Evolutionary conservation across 2,113 vertebrate species (phyloP).

Genomic region (Brachyhypopomus occidentalis): DNA sequence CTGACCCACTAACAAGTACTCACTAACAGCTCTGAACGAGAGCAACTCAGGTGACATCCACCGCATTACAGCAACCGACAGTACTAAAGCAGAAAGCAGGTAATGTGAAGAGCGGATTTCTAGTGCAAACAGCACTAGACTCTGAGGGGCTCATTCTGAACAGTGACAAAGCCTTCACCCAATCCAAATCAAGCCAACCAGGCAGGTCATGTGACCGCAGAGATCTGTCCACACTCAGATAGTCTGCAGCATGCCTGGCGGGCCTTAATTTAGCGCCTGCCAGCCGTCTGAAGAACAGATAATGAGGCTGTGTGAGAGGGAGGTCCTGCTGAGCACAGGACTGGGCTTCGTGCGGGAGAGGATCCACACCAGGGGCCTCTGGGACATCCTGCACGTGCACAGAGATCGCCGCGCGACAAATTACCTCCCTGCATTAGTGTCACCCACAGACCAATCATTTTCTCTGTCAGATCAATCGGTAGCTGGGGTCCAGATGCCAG

Average conservation of each 20-base stretch:
- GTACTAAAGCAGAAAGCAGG: not conserved
- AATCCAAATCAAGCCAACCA: not conserved
- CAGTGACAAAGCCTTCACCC: no score
- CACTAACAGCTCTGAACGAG: not conserved
- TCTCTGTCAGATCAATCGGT: constrained; percentile 62
- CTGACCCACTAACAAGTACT: not conserved
- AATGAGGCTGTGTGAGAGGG: constrained; percentile 72
- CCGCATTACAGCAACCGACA: not conserved
- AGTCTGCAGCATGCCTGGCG: constrained; percentile 28
- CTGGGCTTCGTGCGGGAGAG: constrained; percentile 46
- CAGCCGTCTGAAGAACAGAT: constrained; percentile 66
- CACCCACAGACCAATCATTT: constrained; percentile 64
- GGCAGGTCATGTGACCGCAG: constrained; percentile 1
- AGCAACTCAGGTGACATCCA: not conserved
- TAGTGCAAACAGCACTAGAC: no score
- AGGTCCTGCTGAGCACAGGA: constrained; percentile 57
- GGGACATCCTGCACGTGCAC: constrained; percentile 64
- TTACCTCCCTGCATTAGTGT: constrained; percentile 71
- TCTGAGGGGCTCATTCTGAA: not conserved
- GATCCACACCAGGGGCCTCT: constrained; percentile 15
- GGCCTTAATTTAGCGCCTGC: constrained; percentile 67
- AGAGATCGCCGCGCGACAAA: constrained; percentile 70
- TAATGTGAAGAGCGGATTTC: no score
- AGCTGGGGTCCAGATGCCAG: constrained; percentile 47
- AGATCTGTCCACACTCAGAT: not conserved